Evolutionary conservation across 2,113 vertebrate species (phyloP).

Genomic region (Chrysemys picta): DNA sequence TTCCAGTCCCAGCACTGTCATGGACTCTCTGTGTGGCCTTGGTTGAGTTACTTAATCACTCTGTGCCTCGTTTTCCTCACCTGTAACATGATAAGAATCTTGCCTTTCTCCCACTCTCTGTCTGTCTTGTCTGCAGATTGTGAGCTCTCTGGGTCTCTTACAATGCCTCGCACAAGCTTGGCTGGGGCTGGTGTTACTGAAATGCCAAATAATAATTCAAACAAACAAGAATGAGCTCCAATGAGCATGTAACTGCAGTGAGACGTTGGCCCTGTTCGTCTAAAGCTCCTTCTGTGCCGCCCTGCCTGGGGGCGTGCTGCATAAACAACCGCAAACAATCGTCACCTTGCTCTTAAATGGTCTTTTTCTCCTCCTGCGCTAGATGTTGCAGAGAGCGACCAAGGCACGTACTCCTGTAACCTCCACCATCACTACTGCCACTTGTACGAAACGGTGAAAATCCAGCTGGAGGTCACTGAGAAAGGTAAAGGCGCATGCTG

Average conservation of each 20-base stretch:
- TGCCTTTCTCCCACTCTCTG: background rate
- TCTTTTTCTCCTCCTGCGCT: background rate
- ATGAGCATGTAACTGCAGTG: background rate
- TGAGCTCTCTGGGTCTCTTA: background rate
- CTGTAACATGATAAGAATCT: background rate
- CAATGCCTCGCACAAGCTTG: background rate
- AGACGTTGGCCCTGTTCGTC: background rate
- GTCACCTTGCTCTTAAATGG: background rate
- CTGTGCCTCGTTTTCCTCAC: background rate
- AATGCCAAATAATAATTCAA: background rate
- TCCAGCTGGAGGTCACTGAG: slow-evolving; percentile 87
- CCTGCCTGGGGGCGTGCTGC: background rate
- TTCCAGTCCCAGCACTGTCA: background rate
- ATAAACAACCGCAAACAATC: background rate
- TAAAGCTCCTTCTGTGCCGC: background rate
- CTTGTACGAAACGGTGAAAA: slow-evolving; percentile 85
- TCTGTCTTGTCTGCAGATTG: background rate
- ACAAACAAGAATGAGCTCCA: background rate
- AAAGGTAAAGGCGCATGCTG: slow-evolving; percentile 74
- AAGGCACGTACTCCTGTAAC: slow-evolving; percentile 91
- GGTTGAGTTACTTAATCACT: background rate
- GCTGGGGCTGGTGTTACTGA: background rate
- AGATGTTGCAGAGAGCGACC: slow-evolving; percentile 81
- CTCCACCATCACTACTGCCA: slow-evolving; percentile 97
- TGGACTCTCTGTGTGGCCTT: background rate